Base-by-base conservation (phyloP, 92 coral and sea anemone species). In the Actinernus sp. region DNA sequence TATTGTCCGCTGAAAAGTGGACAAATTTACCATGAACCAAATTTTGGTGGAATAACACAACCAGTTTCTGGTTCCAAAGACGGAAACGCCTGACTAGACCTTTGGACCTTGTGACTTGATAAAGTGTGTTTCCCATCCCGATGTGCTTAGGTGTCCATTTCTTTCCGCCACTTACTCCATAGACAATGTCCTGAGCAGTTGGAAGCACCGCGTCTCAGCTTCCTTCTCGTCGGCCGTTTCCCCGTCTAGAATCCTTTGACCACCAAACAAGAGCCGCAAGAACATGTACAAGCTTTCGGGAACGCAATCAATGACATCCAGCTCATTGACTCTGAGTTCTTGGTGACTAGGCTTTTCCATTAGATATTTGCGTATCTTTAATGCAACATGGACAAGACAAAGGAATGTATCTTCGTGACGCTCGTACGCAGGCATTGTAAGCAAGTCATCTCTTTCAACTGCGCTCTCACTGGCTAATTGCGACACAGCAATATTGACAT, bases 81-180 rank as follows among this genome's bases (percentile, higher is more conserved):
- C 45, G 58, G 26, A 68, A 87, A 49, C 56, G 84, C 22, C 36
- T 61, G 52, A 74, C 93, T 14, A 87, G 80, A 33, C 56, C 65
- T 45, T 49, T 81, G 17, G 93, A 81, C 10, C 81, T 31, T 32
- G 85, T 74, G 19, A 63, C 85, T 50, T 87, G 84, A 30, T 81
- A 77, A 44, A 81, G 83, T 56, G 64, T 73, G 36, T 83, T 79
- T 5, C 82, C 87, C 9, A 79, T 79, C 0, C 85, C 78, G 34
- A 79, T 51, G 26, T 86, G 83, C 37, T 85, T 78, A 8, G 82
- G 79, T 27, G 89, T 83, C 84, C 84, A 84, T 69, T 76, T 68
- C 22, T 49, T 69, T 24, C 90, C 81, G 26, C 69, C 48, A 45
- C 66, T 73, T 7, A 57, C 85, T 27, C 70, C 76, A 49, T 70